Base-by-base conservation (phyloP, 2,888 invertebrate species). In the Malacosoma neustria region DNA sequence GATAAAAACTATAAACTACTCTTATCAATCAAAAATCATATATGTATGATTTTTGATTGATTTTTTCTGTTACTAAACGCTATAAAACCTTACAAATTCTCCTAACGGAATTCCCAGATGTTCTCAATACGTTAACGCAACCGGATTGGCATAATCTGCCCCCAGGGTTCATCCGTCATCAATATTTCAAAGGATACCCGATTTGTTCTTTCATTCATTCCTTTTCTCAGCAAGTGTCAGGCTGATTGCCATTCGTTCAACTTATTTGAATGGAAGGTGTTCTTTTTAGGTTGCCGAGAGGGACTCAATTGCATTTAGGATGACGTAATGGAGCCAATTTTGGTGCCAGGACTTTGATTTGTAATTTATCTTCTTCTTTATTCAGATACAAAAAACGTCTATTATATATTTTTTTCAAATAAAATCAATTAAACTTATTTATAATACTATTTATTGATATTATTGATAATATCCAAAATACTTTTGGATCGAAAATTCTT, bases 91-190 rank as follows among this genome's bases (percentile, higher is more conserved):
- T 64, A 55, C 65, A 58, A 62, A 69, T 63, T 65, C 58, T 56
- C 59, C 54, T 61, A 50, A 56, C 50, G 53, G 59, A 58, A 63
- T 54, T 56, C 54, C 52, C 54, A 52, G 54, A 59, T 50, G 53
- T 51, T 56, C 54, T 54, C 61, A 61, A 64, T 65, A 64, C n/a
- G n/a, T 46, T 48, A 57, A 61, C 49, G 46, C 54, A 61, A 61
- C 61, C 61, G 54, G 59, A 51, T 59, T 58, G 61, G 54, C 57
- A 63, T 72, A 72, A 72, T 72, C 65, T 67, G 51, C 45, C 71
- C 70, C 70, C 54, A 54, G 69, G 69, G 72, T 51, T 53, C 58
- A 60, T 64, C 66, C 57, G 61, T 70, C 72, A 72, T 72, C 72
- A 71, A 72, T 72, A 71, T 72, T 72, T 70, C 68, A 70, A 61